Evolutionary conservation across 2,113 vertebrate species (phyloP), one percentile per base, ranked within the genome.

Genomic region (Anoplopoma fimbria): DNA sequence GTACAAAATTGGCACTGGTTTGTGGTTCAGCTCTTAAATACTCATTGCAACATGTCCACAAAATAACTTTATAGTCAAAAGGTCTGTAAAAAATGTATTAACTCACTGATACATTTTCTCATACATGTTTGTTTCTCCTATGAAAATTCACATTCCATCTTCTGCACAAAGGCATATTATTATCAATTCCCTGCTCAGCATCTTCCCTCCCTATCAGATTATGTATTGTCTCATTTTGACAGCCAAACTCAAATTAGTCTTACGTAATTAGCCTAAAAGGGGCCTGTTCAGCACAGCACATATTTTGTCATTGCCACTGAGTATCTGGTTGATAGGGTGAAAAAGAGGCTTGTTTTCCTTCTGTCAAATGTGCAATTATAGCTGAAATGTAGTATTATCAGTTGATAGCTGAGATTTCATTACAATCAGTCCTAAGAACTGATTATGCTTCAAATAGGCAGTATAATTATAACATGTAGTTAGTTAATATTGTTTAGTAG

Each of bases 241-340:
- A 88, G 81, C 77, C 69, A 69, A 86, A 55, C 82, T 90, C 84
- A 91, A 84, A 90, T 88, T 80, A 85, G 82, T 90, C 49, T 75
- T 68, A 88, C 6, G 27, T 84, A 91, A 94, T 94, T 92, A 92
- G 73, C 72, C 62, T 75, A 65, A 93, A 89, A 75, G 75, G 70
- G 71, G 51, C 76, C 83, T 82, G 92, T 87, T 91, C 83, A 85
- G 61, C 76, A 65, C 31, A 63, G 85, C 73, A n/a, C 71, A 61
- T 57, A 67, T 69, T 88, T 80, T 92, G 75, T 87, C 82, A 88
- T 81, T 69, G 63, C 40, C 40, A 29, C 61, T 34, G 38, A 49
- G 47, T 77, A 17, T 68, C 47, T 71, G 33, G 61, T 69, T 85
- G 75, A 73, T 58, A n/a, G 27, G 31, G 9, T 42, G 45, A n/a